phyloP scores from a whole-genome alignment of 2,888 invertebrate genomes.

The Arrhopalites spinosus region DNA sequence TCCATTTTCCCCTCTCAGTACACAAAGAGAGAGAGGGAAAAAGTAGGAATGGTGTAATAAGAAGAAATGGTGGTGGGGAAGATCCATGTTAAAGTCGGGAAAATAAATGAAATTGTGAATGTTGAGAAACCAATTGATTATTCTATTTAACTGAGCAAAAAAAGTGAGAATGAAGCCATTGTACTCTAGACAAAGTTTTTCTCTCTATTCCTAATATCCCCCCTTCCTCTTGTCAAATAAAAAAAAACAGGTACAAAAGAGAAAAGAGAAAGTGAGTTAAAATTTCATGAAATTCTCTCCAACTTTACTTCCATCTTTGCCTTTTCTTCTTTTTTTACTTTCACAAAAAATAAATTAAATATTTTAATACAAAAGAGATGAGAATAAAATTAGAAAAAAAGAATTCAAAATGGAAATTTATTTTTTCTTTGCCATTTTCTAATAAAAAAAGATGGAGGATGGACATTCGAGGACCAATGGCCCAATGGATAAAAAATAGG shows the following conservation, averaged over 20 bases:
- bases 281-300: conserved; percentile 23
- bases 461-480: too few species aligned
- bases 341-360: not conserved
- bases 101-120: conserved; percentile 9
- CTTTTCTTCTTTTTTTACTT: not conserved
- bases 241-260: conserved; percentile 2
- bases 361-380: too few species aligned
- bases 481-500: too few species aligned
- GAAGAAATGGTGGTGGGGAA: not conserved
- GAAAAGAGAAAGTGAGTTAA: conserved; percentile 13
- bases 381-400: too few species aligned
- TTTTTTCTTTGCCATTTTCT: too few species aligned
- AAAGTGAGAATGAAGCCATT: conserved; percentile 25
- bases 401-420: too few species aligned
- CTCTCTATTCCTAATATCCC: conserved; percentile 3
- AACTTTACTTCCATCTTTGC: not conserved
- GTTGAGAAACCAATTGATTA: conserved; percentile 28
- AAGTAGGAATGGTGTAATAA: not conserved
- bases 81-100: not conserved
- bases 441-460: too few species aligned
- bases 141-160: conserved; percentile 21
- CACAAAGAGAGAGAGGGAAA: not conserved
- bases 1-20: not conserved
- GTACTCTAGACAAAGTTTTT: not conserved
- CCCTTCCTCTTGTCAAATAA: not conserved